phyloP scores from a whole-genome alignment of 2,113 vertebrate species.

The Desmodus rotundus region DNA sequence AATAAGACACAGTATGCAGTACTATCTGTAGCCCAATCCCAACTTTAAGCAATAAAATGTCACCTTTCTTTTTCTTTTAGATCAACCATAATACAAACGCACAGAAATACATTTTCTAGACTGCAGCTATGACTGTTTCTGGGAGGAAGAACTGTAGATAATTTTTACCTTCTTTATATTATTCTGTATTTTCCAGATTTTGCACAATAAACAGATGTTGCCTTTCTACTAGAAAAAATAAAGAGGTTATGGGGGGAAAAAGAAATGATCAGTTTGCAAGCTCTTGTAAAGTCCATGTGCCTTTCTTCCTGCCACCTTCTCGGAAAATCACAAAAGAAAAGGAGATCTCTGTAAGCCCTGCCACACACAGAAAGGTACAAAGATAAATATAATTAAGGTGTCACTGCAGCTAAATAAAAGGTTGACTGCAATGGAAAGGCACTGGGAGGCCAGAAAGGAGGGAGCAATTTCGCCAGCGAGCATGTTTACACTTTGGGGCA shows the following conservation, averaged over 20 bases:
- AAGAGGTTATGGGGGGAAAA: too few relatives aligned
- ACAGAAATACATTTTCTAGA: neutral
- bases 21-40: fast-evolving
- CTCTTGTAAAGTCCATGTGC: neutral
- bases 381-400: neutral
- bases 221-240: neutral
- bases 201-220: neutral
- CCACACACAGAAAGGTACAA: constrained; percentile 19
- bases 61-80: neutral
- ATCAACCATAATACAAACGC: neutral
- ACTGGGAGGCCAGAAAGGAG: neutral
- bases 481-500: neutral
- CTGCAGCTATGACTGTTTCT: neutral
- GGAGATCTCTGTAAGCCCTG: neutral
- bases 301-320: constrained; percentile 8
- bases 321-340: constrained; percentile 45
- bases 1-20: too few relatives aligned
- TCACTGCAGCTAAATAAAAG: neutral
- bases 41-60: neutral
- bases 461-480: fast-evolving
- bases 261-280: neutral
- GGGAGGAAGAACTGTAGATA: neutral
- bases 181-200: constrained; percentile 17
- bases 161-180: neutral
- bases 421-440: too few relatives aligned